Evolutionary conservation across 2,113 vertebrate genomes (phyloP).

Genomic region (Myrmophylax atrothorax): DNA sequence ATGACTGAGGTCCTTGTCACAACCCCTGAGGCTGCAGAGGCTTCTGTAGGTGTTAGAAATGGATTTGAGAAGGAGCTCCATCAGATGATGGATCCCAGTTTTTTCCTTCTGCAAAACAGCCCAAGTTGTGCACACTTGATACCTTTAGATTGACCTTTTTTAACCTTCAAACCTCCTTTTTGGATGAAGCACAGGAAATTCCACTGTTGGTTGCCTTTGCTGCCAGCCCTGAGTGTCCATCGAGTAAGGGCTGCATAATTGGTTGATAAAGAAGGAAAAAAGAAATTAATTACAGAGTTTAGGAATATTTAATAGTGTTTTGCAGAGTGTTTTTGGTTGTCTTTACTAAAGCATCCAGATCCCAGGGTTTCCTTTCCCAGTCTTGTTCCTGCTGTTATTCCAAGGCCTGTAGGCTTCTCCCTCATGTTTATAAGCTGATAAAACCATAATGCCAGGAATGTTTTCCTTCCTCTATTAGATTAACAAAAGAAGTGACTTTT

Average conservation of each 20-base stretch:
- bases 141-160: not conserved
- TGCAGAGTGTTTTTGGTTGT: constrained; percentile 14
- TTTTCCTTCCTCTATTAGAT: constrained; percentile 45
- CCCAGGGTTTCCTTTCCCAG: constrained; percentile 32
- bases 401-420: constrained; percentile 19
- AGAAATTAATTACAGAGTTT: not conserved
- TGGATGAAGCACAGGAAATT: not conserved
- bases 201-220: not conserved
- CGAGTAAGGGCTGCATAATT: not conserved
- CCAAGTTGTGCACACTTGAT: not conserved
- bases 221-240: not conserved
- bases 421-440: constrained; percentile 62
- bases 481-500: constrained; percentile 42
- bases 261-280: not conserved
- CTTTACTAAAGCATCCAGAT: constrained; percentile 36
- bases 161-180: not conserved
- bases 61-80: not conserved
- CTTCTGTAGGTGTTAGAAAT: not conserved
- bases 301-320: not conserved
- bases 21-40: not conserved
- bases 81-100: not conserved
- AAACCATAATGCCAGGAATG: constrained; percentile 54
- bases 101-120: not conserved
- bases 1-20: not conserved
- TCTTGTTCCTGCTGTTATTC: constrained; percentile 55